Base-by-base conservation (phyloP, 2,888 invertebrate species). In the Liopterus haemorrhoidalis region DNA sequence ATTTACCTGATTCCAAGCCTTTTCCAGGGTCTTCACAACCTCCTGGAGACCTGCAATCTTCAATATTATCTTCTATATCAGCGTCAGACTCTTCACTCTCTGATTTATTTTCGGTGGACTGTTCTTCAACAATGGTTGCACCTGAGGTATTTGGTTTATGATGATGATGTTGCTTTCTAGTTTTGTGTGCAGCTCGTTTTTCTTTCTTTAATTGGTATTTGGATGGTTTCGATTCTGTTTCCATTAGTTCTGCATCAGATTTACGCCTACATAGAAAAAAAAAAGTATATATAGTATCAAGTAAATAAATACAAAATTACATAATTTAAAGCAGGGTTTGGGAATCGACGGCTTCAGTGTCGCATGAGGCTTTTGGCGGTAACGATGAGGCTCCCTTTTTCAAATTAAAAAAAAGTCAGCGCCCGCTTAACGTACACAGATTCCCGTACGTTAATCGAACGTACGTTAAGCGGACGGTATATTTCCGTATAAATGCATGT, bases 31-130 rank as follows among this genome's bases (percentile, higher is more conserved):
- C 48, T 33, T 52, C 64, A 14, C 28, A 28, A 21, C 41, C 41
- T n/a, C 33, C 41, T 2, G 42, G 42, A 20, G 36, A 62, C 2
- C 71, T 66, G 22, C 69, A 68, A 42, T 76, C 80, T 51, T 83
- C 79, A 1, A 81, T 66, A 59, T 87, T 87, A 59, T 87, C 87
- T 64, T 88, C 88, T 0, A 87, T 75, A 59, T 88, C 88, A 0
- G 87, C 86, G 60, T 87, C 87, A 1, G 84, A 85, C 59, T 83
- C 80, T 52, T 78, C 80, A n/a, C 76, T 75, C 12, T 78, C 76
- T 0, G 78, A 77, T 61, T 75, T 76, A 52, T 70, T 70, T 21
- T 72, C 72, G 32, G 68, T 69, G 48, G 68, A 11, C 41, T 65
- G 25, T 20, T 46, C 41, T 15, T 39, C 48, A 1, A 32, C 31